Evolutionary conservation across 1,140 invertebrate species (phyloP), one percentile per base, ranked within the genome.

Genomic region (Palaemon carinicauda): DNA sequence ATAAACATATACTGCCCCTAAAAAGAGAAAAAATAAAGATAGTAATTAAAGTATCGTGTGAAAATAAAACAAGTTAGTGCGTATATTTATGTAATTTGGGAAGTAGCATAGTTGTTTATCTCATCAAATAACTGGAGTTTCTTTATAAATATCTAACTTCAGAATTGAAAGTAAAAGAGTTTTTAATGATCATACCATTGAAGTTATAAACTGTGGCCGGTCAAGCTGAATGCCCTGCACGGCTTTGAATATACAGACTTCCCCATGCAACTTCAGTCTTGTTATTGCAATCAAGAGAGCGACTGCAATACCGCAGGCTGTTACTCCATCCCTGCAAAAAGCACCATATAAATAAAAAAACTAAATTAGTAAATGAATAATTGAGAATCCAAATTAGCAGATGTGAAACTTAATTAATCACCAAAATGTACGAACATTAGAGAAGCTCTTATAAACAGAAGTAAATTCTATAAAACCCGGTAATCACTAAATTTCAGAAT

Each of bases 131-230:
- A 29, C 24, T 19, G 3, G 15, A n/a, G 2, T 1, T 24, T 7
- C 17, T 31, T 24, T 5, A 29, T 73, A n/a, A 17, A 73, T 29
- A 73, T 19, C 24, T 73, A 73, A 73, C 3, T 5, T 4, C 50
- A 7, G 41, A 41, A 5, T 12, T 12, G 41, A 41, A 41, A 41
- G 41, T 41, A 1, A 41, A n/a, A 5, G 1, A 1, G 41, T 9
- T 1, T n/a, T 77, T 3, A 50, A 12, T 54, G 12, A 1, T 73
- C 80, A 73, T 50, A 82, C 80, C n/a, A 82, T 17, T 9, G 69
- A 74, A 17, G 27, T 54, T 24, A 82, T 82, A 51, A 82, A 82
- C 80, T 82, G 80, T 1, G 80, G 80, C 0, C 80, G 60, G 27
- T 74, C 69, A 29, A 53, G 53, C 12, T 53, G 51, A 10, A 82